These are phyloP conservation scores for Perithous albicinctus DNA, from an alignment of 2,888 invertebrate species.

Conservation along the genomic window DNA sequence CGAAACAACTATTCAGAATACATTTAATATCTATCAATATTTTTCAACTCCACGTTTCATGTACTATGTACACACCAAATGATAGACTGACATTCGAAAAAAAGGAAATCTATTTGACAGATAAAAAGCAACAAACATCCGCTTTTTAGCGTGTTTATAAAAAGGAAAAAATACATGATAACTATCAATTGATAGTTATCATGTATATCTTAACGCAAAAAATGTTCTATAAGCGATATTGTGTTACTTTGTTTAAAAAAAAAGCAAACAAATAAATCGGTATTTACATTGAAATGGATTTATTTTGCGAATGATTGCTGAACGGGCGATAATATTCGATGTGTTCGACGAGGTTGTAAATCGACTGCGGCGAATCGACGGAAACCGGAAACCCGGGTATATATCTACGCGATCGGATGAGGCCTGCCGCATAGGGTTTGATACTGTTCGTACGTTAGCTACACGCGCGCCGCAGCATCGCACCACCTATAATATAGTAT, in stretches of 20 bases:
- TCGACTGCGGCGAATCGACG: conserved; percentile 40
- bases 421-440: conserved; percentile 47
- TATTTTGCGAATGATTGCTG: conserved; percentile 8
- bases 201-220: too few species aligned
- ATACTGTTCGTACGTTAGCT: conserved; percentile 46
- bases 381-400: conserved; percentile 47
- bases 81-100: too few species aligned
- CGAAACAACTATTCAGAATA: too few species aligned
- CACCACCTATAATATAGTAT: conserved; percentile 1
- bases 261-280: not conserved
- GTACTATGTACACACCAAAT: too few species aligned
- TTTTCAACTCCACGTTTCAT: too few species aligned
- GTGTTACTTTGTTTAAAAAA: not conserved
- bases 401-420: conserved; percentile 55
- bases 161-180: too few species aligned
- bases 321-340: not conserved
- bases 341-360: conserved; percentile 31
- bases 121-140: too few species aligned
- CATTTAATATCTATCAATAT: too few species aligned
- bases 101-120: too few species aligned
- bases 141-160: too few species aligned
- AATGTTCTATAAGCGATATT: too few species aligned
- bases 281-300: not conserved
- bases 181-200: too few species aligned
- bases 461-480: not conserved